These are phyloP conservation scores for Sphecodes monilicornis DNA, from an alignment of 2,888 invertebrate genomes.

Conservation along the genomic window DNA sequence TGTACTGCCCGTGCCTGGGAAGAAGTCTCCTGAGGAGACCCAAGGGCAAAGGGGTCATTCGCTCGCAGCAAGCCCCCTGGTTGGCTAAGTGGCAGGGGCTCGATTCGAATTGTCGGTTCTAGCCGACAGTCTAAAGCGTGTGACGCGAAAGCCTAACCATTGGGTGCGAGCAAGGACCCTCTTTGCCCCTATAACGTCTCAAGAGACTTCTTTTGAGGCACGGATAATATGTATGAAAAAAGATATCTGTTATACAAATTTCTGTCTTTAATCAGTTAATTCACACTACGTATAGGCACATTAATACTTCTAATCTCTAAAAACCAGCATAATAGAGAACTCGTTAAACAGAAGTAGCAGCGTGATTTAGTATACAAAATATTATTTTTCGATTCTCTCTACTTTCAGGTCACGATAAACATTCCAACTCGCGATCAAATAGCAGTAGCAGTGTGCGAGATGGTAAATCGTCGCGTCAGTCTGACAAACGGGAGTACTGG, in stretches of 20 bases:
- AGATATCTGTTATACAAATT: background rate
- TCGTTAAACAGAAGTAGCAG: background rate
- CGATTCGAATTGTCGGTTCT: too few relatives aligned
- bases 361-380: background rate
- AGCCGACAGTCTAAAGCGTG: too few relatives aligned
- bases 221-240: background rate
- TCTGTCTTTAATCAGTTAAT: too few relatives aligned
- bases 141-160: too few relatives aligned
- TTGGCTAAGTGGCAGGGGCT: too few relatives aligned
- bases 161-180: too few relatives aligned
- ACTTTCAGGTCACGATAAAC: constrained; percentile 88
- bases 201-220: too few relatives aligned
- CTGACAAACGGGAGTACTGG: constrained; percentile 84
- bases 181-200: too few relatives aligned
- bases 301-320: background rate
- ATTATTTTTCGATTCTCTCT: constrained; percentile 37
- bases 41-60: too few relatives aligned
- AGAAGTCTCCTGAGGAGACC: too few relatives aligned
- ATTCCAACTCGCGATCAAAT: constrained; percentile 89
- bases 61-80: too few relatives aligned
- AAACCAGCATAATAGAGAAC: background rate
- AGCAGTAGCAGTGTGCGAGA: constrained; percentile 84
- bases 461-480: constrained; percentile 82
- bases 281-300: background rate
- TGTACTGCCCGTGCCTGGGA: too few relatives aligned